Conservation (phyloP, 2,113 vertebrate genomes). For the Pseudonaja textilis region DNA sequence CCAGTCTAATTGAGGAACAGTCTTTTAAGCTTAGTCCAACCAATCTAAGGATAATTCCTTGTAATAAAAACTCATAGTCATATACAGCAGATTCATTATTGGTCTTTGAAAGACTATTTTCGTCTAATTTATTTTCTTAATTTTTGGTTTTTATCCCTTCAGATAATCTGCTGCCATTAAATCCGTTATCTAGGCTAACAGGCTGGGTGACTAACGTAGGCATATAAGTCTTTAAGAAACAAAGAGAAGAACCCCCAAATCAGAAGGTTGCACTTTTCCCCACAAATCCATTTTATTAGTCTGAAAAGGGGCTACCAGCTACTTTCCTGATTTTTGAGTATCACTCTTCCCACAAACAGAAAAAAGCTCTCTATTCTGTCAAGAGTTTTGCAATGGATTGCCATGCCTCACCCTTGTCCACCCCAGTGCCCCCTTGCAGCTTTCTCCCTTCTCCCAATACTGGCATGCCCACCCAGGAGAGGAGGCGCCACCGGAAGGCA, state of each 20-base stretch:
- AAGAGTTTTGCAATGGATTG: background rate
- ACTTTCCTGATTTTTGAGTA: background rate
- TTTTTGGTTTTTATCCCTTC: background rate
- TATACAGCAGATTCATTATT: background rate
- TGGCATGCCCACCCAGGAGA: background rate
- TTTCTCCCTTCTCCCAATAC: background rate
- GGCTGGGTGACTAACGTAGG: too few species aligned
- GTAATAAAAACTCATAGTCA: background rate
- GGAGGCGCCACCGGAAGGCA: background rate
- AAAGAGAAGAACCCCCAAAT: background rate
- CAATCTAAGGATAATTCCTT: too few species aligned
- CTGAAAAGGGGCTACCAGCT: background rate
- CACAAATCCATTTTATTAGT: background rate
- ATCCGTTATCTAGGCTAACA: background rate
- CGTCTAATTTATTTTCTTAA: background rate
- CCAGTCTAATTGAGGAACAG: background rate
- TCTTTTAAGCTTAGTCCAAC: background rate
- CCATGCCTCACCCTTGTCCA: background rate
- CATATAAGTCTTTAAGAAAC: background rate
- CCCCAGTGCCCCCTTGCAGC: background rate
- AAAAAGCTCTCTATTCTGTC: background rate
- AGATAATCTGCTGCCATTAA: background rate
- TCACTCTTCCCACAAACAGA: background rate
- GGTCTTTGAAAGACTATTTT: background rate
- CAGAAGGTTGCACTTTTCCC: background rate